Evolutionary conservation across 2,797 vertebrate species (phyloP), one percentile per base, ranked within the genome.

Genomic region (Distichodus sexfasciatus): DNA sequence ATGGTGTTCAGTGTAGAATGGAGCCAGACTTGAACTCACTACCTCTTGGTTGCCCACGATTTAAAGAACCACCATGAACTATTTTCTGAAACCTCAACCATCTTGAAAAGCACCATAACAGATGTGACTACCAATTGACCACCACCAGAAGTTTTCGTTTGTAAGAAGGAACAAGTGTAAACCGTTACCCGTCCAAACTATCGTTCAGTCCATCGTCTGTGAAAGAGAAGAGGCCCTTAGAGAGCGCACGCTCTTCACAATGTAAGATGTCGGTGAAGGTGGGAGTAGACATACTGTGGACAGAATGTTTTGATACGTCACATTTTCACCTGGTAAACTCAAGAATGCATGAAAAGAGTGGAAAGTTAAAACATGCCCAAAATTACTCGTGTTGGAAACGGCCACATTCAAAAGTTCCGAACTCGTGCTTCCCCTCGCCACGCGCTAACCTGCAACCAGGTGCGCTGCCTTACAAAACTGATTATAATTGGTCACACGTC

Each of bases 141-240:
- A n/a, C n/a, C n/a, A n/a, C n/a, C n/a, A n/a, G n/a, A n/a, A 54
- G 15, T 33, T 17, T 31, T 10, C 4, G 12, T 33, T 3, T 11
- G 11, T 36, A 35, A 36, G 23, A 23, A 23, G 21, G 33, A 7
- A 11, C 41, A 4, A 14, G 12, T 3, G 8, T 14, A 0, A 36
- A 23, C 14, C 33, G 72, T 72, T 76, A 85, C 83, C 80, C 79
- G 5, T 85, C 80, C 57, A 85, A 71, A 71, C 77, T 80, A 31
- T 83, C 83, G 33, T 76, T 80, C 1, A 78, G 60, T 3, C 72
- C 71, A 26, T 85, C 81, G 10, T 83, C 83, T 2, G 62, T 65
- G 61, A n/a, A 79, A 17, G 58, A 71, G 75, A 72, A 71, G 2
- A 12, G 57, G 0, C 55, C 53, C 26, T 71, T 75, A 2, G 62